Percentiles rank a stretch among this genome's conserved stretches.
These are phyloP conservation scores for Proteles cristata DNA, from an alignment of 2,113 vertebrate species.

Conservation along the genomic window DNA sequence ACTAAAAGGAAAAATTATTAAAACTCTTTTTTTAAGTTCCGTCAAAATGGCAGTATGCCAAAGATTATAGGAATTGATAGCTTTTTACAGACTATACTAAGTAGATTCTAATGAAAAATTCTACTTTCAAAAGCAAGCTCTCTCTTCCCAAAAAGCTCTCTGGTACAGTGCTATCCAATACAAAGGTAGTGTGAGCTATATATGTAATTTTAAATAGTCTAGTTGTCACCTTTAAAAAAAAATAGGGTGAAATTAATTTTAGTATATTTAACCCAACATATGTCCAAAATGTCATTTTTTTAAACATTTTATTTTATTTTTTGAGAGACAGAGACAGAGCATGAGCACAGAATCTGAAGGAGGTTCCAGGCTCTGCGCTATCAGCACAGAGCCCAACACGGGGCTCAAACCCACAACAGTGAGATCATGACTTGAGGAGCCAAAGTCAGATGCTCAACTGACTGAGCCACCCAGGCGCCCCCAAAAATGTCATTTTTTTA, in stretches of 20 bases:
- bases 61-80: neutral
- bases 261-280: neutral
- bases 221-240: neutral
- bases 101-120: slow-evolving; percentile 20
- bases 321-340: too few relatives aligned
- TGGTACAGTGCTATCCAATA: neutral
- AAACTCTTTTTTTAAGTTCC: slow-evolving; percentile 22
- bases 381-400: too few relatives aligned
- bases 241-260: neutral
- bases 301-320: too few relatives aligned
- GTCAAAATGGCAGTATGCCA: slow-evolving; percentile 28
- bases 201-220: neutral
- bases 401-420: too few relatives aligned
- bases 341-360: too few relatives aligned
- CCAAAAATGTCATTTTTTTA: neutral
- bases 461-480: too few relatives aligned
- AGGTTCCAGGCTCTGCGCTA: too few relatives aligned
- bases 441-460: too few relatives aligned
- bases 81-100: slow-evolving; percentile 4
- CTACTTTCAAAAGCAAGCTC: neutral
- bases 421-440: too few relatives aligned
- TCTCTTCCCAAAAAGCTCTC: neutral
- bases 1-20: slow-evolving; percentile 11
- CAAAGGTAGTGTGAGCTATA: neutral
- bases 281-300: neutral